A percentile compares a stretch with the other conserved stretches of the same genome.
Evolutionary conservation across 1,140 invertebrate species (phyloP).

Genomic region (Battus philenor): DNA sequence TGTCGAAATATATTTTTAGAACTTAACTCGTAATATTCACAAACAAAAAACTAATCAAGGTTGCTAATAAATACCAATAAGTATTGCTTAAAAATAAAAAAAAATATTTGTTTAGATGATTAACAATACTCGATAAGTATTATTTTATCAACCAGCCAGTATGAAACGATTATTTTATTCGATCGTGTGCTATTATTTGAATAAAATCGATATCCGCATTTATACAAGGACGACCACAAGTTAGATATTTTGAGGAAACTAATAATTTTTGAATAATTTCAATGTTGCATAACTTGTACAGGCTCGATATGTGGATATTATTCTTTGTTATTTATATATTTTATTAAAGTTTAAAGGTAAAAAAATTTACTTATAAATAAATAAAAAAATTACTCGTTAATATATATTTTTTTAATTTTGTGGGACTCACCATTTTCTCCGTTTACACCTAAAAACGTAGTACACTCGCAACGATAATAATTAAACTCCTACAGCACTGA

Average conservation of each 20-base stretch:
- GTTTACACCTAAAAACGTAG: constrained; percentile 27
- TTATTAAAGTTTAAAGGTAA: neutral
- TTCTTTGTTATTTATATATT: neutral
- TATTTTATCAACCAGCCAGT: no score
- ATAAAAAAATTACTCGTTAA: neutral
- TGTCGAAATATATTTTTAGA: no score
- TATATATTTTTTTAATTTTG: neutral
- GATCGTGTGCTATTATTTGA: neutral
- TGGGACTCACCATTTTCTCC: constrained; percentile 45
- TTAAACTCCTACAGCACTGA: constrained; percentile 31
- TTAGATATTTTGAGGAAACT: neutral
- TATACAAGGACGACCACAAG: constrained; percentile 8
- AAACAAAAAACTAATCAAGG: no score
- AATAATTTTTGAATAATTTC: neutral
- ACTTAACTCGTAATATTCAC: no score
- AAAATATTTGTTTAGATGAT: no score
- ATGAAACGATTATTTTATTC: no score
- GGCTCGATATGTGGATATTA: neutral
- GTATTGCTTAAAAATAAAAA: no score
- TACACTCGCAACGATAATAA: constrained; percentile 27
- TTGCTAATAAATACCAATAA: no score
- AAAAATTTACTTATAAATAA: neutral
- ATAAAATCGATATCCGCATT: constrained; percentile 1
- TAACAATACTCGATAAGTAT: no score
- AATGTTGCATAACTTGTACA: neutral